These are phyloP conservation scores for Ashinkailepas kermadecensis DNA, from an alignment of 2,888 invertebrate genomes.

Conservation along the genomic window DNA sequence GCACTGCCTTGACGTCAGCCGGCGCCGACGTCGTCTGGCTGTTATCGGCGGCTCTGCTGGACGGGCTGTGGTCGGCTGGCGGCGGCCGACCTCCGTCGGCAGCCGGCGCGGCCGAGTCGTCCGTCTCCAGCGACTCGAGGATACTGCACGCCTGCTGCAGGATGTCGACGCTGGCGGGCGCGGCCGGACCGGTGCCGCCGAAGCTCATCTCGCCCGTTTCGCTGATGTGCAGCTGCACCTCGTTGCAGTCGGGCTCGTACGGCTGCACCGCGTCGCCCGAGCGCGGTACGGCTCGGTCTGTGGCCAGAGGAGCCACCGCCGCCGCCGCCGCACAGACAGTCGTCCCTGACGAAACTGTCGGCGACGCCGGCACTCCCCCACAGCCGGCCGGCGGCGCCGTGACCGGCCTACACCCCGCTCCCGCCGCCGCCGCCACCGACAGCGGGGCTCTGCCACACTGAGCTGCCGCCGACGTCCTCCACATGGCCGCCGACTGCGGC, in stretches of 20 bases:
- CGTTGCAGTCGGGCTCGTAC: constrained; percentile 47
- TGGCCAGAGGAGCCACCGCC: not conserved
- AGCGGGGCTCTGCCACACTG: not conserved
- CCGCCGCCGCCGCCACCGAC: not conserved
- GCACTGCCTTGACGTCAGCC: not conserved
- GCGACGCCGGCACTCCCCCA: not conserved
- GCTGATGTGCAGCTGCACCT: constrained; percentile 57
- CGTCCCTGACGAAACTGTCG: not conserved
- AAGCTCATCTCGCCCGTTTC: constrained; percentile 57
- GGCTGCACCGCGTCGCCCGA: not conserved
- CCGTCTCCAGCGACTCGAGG: constrained; percentile 8
- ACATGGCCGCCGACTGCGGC: no score
- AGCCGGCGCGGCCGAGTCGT: not conserved
- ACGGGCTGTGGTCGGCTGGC: not conserved
- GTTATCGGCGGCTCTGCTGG: not conserved
- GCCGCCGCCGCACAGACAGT: not conserved
- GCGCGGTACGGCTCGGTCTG: not conserved
- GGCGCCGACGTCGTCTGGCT: constrained; percentile 19
- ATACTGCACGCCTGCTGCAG: constrained; percentile 18
- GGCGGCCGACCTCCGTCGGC: not conserved
- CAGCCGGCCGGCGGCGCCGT: not conserved
- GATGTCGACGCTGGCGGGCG: not conserved
- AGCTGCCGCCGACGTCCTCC: no score
- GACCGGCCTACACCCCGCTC: not conserved
- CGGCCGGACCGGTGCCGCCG: constrained; percentile 28